phyloP scores from a whole-genome alignment of 2,797 vertebrate species.

The Eulemur albifrons region DNA sequence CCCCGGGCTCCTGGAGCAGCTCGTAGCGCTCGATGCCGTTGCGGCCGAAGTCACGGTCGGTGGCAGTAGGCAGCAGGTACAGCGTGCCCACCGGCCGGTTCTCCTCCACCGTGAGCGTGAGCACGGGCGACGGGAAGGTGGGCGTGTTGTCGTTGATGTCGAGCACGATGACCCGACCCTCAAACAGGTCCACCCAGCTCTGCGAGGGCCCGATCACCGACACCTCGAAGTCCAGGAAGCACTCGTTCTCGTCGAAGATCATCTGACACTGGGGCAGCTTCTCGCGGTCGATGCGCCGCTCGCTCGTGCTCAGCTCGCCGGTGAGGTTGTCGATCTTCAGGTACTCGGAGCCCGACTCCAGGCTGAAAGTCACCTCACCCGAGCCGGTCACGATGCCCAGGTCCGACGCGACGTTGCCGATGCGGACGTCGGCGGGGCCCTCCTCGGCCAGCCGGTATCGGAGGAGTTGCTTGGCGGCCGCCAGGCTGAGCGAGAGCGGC shows the following conservation, averaged over 20 bases:
- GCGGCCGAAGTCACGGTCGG: slow-evolving; percentile 96
- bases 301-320: slow-evolving; percentile 97
- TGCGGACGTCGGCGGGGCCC: slow-evolving; percentile 95
- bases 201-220: slow-evolving; percentile 99
- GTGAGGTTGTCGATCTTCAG: slow-evolving; percentile 99
- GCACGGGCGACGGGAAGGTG: slow-evolving; percentile 96
- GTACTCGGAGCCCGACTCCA: slow-evolving; percentile 97
- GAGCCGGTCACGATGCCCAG: slow-evolving; percentile 94
- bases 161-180: slow-evolving; percentile 96
- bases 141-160: slow-evolving; percentile 99
- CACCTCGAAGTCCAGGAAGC: slow-evolving; percentile 98
- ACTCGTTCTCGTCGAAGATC: slow-evolving; percentile 99
- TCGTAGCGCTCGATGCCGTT: slow-evolving; percentile 98
- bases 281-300: slow-evolving; percentile 97
- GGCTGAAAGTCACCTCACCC: slow-evolving; percentile 97
- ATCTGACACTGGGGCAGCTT: slow-evolving; percentile 99
- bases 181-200: slow-evolving; percentile 98
- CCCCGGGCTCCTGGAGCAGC: slow-evolving; percentile 93
- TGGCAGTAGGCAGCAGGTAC: slow-evolving; percentile 96
- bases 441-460: slow-evolving; percentile 96
- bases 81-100: slow-evolving; percentile 98
- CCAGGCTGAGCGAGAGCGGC: slow-evolving; percentile 91
- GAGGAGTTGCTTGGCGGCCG: slow-evolving; percentile 95
- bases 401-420: slow-evolving; percentile 96
- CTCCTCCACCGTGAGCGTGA: slow-evolving; percentile 97